Base-by-base conservation (phyloP, 2,888 invertebrate species). In the Neoscelio sp. region DNA sequence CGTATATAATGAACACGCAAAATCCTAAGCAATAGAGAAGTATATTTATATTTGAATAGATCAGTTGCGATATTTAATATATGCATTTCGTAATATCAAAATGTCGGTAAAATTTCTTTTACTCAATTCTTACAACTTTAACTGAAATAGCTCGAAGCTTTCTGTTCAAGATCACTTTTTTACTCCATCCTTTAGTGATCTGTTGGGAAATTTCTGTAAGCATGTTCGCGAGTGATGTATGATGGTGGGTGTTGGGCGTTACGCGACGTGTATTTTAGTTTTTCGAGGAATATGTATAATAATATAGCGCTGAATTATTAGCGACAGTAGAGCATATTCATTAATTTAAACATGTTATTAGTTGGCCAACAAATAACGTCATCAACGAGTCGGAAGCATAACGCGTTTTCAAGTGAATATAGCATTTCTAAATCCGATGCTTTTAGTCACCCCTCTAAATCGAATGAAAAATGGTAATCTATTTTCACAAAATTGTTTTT, bases 281-380 rank as follows among this genome's bases (percentile, higher is more conserved):
- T 56, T 44, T 35, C 10, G 17, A 28, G 26, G 28, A 70, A 50
- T 30, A 33, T n/a, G 23, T 26, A 64, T 42, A 38, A 48, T 70
- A 48, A 50, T 18, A 18, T 17, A 2, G 26, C 54, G 3, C 38
- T 35, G 44, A 1, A 35, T 13, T 73, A 73, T 64, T 46, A 48
- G 13, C 46, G 10, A 18, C 28, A 15, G 46, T 26, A 12, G 38
- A 7, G 38, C 10, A 44, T 56, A 44, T 10, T 48, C 38, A 46
- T 65, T 56, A 56, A 65, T 65, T 74, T 54, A 48, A 67, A 52
- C 50, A 40, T n/a, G 23, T 52, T 58, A 58, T 75, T 56, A 75
- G 65, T 52, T 50, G 10, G n/a, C 30, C 10, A 13, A 38, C 38
- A 10, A 38, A 38, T 38, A 7, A 38, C 38, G n/a, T n/a, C n/a